Conservation (phyloP, 2,113 vertebrate genomes). For the Miniopterus natalensis region DNA sequence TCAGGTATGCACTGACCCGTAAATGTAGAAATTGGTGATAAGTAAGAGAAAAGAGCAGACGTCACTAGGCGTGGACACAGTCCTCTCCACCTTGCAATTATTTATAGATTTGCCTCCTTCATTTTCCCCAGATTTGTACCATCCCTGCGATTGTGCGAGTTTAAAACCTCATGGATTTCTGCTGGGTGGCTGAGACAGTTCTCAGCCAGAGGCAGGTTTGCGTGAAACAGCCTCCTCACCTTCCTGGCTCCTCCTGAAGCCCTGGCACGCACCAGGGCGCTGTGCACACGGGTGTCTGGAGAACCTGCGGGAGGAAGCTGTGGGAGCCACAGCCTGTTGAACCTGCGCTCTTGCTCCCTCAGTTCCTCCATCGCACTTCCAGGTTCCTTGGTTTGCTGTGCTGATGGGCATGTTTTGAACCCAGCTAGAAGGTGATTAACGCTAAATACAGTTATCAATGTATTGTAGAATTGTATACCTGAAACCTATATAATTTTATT, state of each 20-base stretch:
- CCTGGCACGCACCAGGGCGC: not conserved
- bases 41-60: not conserved
- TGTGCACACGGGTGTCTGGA: not conserved
- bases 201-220: not conserved
- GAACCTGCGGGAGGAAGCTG: not conserved
- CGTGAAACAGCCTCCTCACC: not conserved
- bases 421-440: not conserved
- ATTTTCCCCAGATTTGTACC: not conserved
- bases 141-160: not conserved
- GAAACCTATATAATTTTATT: too few relatives aligned
- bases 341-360: not conserved
- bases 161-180: not conserved
- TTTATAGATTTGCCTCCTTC: not conserved
- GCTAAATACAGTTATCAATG: not conserved
- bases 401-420: not conserved
- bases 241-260: not conserved
- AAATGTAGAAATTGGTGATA: not conserved
- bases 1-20: fast-evolving
- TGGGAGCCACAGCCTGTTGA: not conserved
- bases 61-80: not conserved
- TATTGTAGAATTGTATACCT: too few relatives aligned
- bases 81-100: not conserved
- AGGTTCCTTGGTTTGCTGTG: not conserved
- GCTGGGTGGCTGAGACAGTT: fast-evolving
- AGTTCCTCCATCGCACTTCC: not conserved